Evolutionary conservation across 53 echinoderm and acorn worm species (phyloP).

Genomic region (Pentamera pediparva): DNA sequence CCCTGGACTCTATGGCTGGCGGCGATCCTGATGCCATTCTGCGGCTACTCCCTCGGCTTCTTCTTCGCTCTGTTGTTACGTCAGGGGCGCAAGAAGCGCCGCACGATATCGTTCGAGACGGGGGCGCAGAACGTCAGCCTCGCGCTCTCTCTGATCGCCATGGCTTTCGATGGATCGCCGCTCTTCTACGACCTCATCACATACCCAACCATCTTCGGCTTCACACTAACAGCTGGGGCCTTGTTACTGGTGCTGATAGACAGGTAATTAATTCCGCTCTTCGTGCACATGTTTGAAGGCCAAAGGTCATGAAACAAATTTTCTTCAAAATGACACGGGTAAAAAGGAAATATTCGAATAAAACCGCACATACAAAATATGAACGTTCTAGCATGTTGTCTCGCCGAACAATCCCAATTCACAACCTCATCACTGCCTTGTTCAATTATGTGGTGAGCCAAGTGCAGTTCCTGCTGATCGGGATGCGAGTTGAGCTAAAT

Average conservation of each 20-base stretch:
- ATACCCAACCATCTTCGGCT: conserved; percentile 72
- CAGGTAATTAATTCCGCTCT: no score
- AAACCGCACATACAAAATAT: no score
- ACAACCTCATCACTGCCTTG: no score
- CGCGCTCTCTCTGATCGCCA: conserved; percentile 61
- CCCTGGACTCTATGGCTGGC: conserved; percentile 76
- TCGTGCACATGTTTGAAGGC: no score
- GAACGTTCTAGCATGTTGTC: no score
- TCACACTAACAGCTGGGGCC: conserved; percentile 40
- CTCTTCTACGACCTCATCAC: conserved; percentile 55
- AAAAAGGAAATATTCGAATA: no score
- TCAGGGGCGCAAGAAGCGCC: conserved; percentile 57
- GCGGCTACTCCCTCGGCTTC: conserved; percentile 59
- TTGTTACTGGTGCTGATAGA: conserved; percentile 31
- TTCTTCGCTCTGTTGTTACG: conserved; percentile 53
- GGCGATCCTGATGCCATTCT: conserved; percentile 42
- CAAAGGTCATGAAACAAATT: no score
- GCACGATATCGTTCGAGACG: conserved; percentile 89
- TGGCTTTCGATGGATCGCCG: conserved; percentile 56
- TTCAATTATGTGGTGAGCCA: no score
- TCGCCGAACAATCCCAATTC: no score
- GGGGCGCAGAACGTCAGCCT: conserved; percentile 76
- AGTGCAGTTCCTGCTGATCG: no score
- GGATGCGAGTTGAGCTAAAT: no score
- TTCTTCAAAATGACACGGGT: no score